Evolutionary conservation across 2,113 vertebrate species (phyloP).

Genomic region (Rhabdomys dilectus): DNA sequence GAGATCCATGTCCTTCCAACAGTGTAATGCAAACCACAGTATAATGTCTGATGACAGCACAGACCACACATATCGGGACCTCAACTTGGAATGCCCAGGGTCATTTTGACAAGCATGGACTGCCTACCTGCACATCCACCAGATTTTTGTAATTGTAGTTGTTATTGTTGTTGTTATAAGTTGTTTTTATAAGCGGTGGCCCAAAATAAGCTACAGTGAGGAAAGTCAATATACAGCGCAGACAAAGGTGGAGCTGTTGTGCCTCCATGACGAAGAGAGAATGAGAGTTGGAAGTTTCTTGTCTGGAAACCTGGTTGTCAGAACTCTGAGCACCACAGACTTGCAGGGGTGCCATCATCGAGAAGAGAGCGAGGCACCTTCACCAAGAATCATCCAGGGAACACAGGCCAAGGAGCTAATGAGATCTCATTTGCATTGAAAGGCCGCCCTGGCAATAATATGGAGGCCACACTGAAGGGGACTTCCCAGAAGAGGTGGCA

Average conservation of each 20-base stretch:
- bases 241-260: not conserved
- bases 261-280: not conserved
- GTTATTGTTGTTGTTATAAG: not conserved
- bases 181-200: not conserved
- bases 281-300: not conserved
- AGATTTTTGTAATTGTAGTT: not conserved
- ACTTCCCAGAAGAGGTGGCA: not conserved
- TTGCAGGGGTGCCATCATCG: not conserved
- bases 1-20: not conserved
- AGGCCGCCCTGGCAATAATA: no score
- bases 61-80: not conserved
- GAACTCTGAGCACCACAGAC: not conserved
- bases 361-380: not conserved
- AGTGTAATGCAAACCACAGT: no score
- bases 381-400: not conserved
- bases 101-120: not conserved
- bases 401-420: not conserved
- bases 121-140: not conserved
- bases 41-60: fast-evolving
- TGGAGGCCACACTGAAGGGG: fast-evolving
- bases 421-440: not conserved
- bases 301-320: not conserved
- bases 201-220: not conserved
- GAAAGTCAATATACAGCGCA: not conserved
- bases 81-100: not conserved